A percentile compares a stretch with the other conserved stretches of the same genome.
These are phyloP conservation scores for Datnioides undecimradiatus DNA, from an alignment of 2,113 vertebrate species.

Conservation along the genomic window DNA sequence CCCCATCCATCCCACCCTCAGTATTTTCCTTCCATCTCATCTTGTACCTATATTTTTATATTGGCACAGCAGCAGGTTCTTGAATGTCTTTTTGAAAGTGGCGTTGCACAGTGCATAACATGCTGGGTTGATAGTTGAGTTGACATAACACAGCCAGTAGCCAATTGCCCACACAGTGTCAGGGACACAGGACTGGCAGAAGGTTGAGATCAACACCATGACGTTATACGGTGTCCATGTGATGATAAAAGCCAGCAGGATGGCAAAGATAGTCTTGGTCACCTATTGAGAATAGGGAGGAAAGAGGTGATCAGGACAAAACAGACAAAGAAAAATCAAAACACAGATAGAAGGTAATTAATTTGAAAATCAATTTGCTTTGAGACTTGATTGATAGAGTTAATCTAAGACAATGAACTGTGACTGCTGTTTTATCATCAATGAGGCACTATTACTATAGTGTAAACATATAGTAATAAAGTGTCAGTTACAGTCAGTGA, in stretches of 20 bases:
- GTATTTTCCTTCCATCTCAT: constrained; percentile 81
- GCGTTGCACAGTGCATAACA: constrained; percentile 99
- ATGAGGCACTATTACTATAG: too few species aligned
- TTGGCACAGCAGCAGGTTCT: constrained; percentile 97
- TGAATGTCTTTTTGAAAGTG: constrained; percentile 99
- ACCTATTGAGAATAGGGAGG: constrained; percentile 74
- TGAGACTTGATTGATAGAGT: neutral
- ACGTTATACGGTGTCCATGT: constrained; percentile 99
- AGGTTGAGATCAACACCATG: constrained; percentile 98
- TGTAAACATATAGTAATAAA: too few species aligned
- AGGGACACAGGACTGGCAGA: constrained; percentile 94
- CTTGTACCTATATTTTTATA: constrained; percentile 97
- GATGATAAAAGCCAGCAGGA: constrained; percentile 96
- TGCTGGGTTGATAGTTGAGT: constrained; percentile 98
- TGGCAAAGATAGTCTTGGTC: constrained; percentile 98
- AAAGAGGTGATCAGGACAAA: neutral
- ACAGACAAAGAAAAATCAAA: neutral
- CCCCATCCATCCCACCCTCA: constrained; percentile 14
- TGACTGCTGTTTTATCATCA: neutral
- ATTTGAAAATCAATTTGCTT: constrained; percentile 9
- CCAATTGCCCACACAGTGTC: constrained; percentile 97
- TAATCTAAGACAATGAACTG: neutral
- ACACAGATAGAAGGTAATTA: too few species aligned
- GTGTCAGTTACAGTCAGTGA: too few species aligned
- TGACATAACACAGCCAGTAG: constrained; percentile 99